These are phyloP conservation scores for Anthophora plumipes DNA, from an alignment of 2,888 invertebrate species.

Conservation along the genomic window DNA sequence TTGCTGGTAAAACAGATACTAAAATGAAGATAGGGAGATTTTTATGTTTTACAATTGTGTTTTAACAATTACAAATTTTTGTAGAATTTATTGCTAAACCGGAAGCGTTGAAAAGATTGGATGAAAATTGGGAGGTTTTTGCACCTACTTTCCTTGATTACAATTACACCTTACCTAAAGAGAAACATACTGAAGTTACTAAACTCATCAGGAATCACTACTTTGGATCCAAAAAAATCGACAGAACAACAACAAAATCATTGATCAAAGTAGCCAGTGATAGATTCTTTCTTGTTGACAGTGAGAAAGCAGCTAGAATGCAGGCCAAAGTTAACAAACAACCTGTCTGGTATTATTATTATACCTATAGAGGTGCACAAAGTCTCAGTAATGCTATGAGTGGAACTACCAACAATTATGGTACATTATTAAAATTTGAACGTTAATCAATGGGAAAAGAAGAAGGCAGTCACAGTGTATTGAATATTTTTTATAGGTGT, in stretches of 20 bases:
- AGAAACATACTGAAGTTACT: constrained; percentile 85
- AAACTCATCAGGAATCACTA: constrained; percentile 86
- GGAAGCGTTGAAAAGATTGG: constrained; percentile 85
- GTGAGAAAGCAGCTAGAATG: constrained; percentile 87
- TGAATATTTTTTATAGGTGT: constrained; percentile 85
- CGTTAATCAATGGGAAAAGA: background rate
- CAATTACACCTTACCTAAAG: constrained; percentile 86
- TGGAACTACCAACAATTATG: constrained; percentile 86
- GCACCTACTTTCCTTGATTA: constrained; percentile 88
- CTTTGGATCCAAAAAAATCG: constrained; percentile 85
- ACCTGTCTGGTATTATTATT: constrained; percentile 89
- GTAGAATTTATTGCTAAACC: constrained; percentile 83
- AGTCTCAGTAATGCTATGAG: constrained; percentile 87
- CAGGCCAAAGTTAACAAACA: constrained; percentile 86
- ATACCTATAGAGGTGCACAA: constrained; percentile 86
- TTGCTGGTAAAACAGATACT: constrained; percentile 85
- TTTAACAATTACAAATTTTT: constrained; percentile 75
- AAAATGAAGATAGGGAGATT: background rate
- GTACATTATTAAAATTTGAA: constrained; percentile 81
- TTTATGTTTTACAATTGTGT: background rate
- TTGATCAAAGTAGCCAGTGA: constrained; percentile 88
- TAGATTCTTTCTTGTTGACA: constrained; percentile 87
- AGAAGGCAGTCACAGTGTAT: background rate
- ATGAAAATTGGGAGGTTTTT: constrained; percentile 87
- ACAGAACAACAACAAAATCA: constrained; percentile 75